Percentiles rank a stretch among this genome's conserved stretches.
phyloP scores from a whole-genome alignment of 2,113 vertebrate species.

The Archocentrus centrarchus region DNA sequence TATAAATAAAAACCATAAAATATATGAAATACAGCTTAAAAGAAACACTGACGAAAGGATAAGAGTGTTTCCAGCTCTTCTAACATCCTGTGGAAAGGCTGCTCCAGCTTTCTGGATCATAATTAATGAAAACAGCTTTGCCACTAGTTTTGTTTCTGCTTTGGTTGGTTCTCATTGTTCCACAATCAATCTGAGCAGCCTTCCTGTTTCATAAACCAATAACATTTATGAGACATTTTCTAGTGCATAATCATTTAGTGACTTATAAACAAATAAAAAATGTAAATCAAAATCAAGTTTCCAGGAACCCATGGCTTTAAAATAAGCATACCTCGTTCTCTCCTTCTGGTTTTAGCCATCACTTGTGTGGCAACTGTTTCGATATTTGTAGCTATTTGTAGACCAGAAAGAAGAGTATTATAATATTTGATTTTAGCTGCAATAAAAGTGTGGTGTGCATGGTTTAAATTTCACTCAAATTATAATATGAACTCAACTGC shows the following conservation, averaged over 20 bases:
- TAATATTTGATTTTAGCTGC: background rate
- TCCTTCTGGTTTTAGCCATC: background rate
- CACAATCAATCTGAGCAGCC: background rate
- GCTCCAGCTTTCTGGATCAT: background rate
- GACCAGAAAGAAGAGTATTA: background rate
- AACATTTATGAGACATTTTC: background rate
- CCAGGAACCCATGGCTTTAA: background rate
- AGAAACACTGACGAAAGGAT: background rate
- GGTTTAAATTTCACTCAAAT: too few species aligned
- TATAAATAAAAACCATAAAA: background rate
- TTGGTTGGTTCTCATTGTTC: too few species aligned
- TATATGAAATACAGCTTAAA: background rate
- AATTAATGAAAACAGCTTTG: background rate
- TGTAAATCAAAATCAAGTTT: background rate
- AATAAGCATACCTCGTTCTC: background rate
- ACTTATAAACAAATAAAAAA: background rate
- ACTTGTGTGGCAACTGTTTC: background rate
- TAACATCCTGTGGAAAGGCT: background rate
- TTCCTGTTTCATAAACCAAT: background rate
- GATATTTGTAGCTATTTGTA: background rate
- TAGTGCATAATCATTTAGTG: background rate
- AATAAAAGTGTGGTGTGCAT: background rate
- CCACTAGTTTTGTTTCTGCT: too few species aligned
- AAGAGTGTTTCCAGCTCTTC: background rate
- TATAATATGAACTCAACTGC: too few species aligned